Conservation (phyloP, 1,140 invertebrate species). For the Caerostris darwini region DNA sequence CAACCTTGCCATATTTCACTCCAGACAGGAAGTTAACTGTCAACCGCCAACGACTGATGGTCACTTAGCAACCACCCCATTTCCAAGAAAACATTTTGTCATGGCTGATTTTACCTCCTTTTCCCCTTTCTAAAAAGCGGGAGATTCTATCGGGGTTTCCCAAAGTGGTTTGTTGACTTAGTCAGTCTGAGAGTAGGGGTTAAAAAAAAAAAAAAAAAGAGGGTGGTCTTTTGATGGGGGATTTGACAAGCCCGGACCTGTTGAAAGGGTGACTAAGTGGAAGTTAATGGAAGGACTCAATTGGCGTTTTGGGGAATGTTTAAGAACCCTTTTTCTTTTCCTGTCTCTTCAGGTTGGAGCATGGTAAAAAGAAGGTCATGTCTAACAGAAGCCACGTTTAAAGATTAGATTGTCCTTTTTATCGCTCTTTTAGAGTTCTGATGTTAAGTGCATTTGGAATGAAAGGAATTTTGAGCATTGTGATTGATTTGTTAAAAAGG, state of each 20-base stretch:
- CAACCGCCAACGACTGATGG: neutral
- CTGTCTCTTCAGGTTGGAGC: neutral
- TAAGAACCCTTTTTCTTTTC: neutral
- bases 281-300: neutral
- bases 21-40: neutral
- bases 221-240: neutral
- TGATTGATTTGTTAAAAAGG: no score
- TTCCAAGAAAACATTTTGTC: neutral
- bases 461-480: no score
- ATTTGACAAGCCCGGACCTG: neutral
- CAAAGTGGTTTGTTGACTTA: neutral
- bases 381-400: neutral
- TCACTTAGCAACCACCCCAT: neutral
- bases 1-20: conserved; percentile 25
- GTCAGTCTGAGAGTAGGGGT: neutral
- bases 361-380: neutral
- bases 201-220: no score
- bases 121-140: neutral
- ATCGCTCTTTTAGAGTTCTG: neutral
- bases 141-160: neutral
- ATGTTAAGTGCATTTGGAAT: no score
- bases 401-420: neutral
- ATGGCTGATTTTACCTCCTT: neutral
- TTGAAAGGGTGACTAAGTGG: neutral
- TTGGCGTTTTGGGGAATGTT: neutral